These are phyloP conservation scores for Heteropelma amictum DNA, from an alignment of 2,888 invertebrate genomes.

Conservation along the genomic window DNA sequence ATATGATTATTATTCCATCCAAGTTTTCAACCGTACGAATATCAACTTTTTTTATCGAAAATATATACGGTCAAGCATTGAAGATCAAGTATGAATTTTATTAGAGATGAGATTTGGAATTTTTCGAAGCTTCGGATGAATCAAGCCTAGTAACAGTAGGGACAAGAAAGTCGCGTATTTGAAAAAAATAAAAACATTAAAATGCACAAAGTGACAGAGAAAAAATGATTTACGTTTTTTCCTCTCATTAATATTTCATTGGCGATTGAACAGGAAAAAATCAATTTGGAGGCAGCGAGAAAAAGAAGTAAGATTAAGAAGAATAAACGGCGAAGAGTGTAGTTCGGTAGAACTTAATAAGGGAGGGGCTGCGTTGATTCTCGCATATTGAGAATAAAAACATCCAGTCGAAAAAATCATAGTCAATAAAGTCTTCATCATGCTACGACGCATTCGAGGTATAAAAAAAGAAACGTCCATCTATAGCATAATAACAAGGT, in stretches of 20 bases:
- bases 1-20: no score
- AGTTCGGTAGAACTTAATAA: slow-evolving; percentile 59
- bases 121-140: slow-evolving; percentile 44
- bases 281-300: slow-evolving; percentile 12
- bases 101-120: slow-evolving; percentile 66
- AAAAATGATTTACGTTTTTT: no score
- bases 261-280: not conserved
- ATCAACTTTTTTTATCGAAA: no score
- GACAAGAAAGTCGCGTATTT: no score
- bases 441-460: slow-evolving; percentile 48
- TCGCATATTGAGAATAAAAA: slow-evolving; percentile 83
- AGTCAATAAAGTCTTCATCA: slow-evolving; percentile 35
- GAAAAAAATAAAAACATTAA: not conserved
- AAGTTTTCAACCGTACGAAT: no score
- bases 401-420: slow-evolving; percentile 73
- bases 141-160: not conserved
- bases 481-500: not conserved
- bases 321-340: slow-evolving; percentile 52
- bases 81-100: no score
- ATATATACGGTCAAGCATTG: no score
- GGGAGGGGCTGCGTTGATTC: slow-evolving; percentile 82
- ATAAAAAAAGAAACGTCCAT: not conserved
- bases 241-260: no score
- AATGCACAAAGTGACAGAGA: not conserved
- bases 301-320: slow-evolving; percentile 54